Percentiles rank a stretch among this genome's conserved stretches.
Evolutionary conservation across 1,140 invertebrate species (phyloP).

Genomic region (Nasonia giraulti): DNA sequence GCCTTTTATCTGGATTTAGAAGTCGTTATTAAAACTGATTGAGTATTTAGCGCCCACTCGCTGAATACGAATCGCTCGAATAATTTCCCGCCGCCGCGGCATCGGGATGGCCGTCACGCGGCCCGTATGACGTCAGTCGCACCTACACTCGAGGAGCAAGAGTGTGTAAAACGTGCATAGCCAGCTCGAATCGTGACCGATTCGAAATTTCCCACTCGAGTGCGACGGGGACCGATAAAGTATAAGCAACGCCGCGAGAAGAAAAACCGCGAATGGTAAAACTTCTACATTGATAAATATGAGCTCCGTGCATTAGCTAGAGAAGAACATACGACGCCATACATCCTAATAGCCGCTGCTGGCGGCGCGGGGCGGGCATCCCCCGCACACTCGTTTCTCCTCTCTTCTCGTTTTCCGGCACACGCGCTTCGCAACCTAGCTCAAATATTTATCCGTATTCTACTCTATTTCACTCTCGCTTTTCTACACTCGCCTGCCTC

Average conservation of each 20-base stretch:
- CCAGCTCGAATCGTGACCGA: too few species aligned
- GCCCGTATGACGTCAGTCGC: neutral
- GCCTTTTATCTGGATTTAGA: neutral
- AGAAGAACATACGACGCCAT: slow-evolving; percentile 2
- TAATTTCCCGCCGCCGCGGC: neutral
- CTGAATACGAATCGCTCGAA: neutral
- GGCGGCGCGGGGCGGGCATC: neutral
- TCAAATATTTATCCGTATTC: neutral
- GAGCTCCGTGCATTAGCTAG: neutral
- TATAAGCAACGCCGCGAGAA: too few species aligned
- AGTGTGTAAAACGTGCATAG: too few species aligned
- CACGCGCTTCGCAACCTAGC: neutral
- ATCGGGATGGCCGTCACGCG: neutral
- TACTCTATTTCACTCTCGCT: neutral
- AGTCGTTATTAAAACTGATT: neutral
- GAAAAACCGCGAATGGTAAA: neutral
- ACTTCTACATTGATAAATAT: neutral
- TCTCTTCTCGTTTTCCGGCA: neutral
- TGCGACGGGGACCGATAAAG: too few species aligned
- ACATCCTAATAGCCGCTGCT: neutral
- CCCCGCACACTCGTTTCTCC: neutral
- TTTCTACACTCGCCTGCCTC: neutral
- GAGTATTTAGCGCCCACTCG: too few species aligned
- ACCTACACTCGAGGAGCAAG: neutral
- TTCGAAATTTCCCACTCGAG: too few species aligned